Evolutionary conservation across 2,113 vertebrate genomes (phyloP), one percentile per base, ranked within the genome.

Genomic region (Neoarius graeffei): DNA sequence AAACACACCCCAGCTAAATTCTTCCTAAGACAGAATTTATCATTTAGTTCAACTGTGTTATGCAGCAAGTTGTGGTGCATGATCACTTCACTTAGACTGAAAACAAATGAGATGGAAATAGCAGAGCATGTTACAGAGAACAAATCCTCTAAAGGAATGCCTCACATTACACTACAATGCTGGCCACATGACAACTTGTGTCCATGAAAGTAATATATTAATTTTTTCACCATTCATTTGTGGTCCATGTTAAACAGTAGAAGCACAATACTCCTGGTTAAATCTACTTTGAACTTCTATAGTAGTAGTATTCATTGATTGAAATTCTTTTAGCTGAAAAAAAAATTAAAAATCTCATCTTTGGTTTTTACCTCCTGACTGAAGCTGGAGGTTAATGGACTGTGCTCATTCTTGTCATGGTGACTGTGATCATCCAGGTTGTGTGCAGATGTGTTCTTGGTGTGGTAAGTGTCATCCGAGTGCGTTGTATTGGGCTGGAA

Each of bases 401-500:
- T 67, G 57, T 90, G 82, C 5, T 57, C 71, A 57, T 87, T 62
- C 0, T 89, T 19, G 0, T 54, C 84, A 0, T 85, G 67, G 6
- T 89, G 66, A 0, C 84, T 74, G 60, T 77, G 88, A 50, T 86
- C 35, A 23, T 89, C 52, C 42, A 62, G 56, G 20, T 76, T 27
- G 23, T 30, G 56, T 50, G 30, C 76, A 79, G 56, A 67, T 15
- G 27, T 62, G 42, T n/a, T 77, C 80, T 1, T 71, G n/a, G 79
- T 74, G 9, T 85, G 79, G 7, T 92, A 25, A 3, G n/a, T 27
- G 3, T 81, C 89, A 3, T 88, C 54, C 1, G 89, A 81, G 17
- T 64, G n/a, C 25, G 89, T 87, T 23, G 71, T 54, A 27, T 87
- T 89, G 10, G n/a, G 15, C 13, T 89, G 83, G 23, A 66, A 27